Evolutionary conservation across 37 sponge, comb jelly and placozoan species (phyloP), one percentile per base, ranked within the genome.

Genomic region (Spongilla lacustris): DNA sequence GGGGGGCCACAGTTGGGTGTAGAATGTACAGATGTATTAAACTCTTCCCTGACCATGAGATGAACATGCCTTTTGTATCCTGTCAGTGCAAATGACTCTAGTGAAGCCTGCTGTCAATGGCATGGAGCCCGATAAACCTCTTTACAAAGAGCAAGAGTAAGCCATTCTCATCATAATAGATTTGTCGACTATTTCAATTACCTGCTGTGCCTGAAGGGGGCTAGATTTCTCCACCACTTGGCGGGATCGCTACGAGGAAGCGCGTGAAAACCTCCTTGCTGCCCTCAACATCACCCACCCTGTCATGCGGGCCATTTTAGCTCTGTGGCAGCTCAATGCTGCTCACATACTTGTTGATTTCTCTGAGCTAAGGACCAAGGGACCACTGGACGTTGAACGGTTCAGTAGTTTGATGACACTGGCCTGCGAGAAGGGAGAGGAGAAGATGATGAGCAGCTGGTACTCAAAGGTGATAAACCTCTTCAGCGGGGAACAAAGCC

Each of bases 221-320:
- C 82, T 96, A 69, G 99, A 98, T 75, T 96, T 86, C 81, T 98
- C 99, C 21, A 93, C 93, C 14, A 90, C 95, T 3, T 98, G 99
- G 99, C 71, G 90, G 69, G 85, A 88, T 22, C 73, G 92, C 5
- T 96, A 91, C 38, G 92, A 92, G 32, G 66, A 26, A 26, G 84
- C 95, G 69, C 25, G 90, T 41, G 85, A 75, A 2, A 23, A 50
- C 17, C 89, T 98, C 25, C 58, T 28, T 25, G 34, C 17, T 12
- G 72, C 31, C 19, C 92, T 98, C 31, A 80, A 96, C 67, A 77
- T 92, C 50, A 83, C 89, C 22, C 95, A 95, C 66, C 99, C 97
- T 34, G 86, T 96, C 24, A 88, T 94, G 88, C 92, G 79, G 68
- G 84, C 74, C 6, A 68, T 98, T 2, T 83, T 96, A 67, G 58